Base-by-base conservation (phyloP, 2,888 invertebrate genomes). In the Nomada ferruginata region DNA sequence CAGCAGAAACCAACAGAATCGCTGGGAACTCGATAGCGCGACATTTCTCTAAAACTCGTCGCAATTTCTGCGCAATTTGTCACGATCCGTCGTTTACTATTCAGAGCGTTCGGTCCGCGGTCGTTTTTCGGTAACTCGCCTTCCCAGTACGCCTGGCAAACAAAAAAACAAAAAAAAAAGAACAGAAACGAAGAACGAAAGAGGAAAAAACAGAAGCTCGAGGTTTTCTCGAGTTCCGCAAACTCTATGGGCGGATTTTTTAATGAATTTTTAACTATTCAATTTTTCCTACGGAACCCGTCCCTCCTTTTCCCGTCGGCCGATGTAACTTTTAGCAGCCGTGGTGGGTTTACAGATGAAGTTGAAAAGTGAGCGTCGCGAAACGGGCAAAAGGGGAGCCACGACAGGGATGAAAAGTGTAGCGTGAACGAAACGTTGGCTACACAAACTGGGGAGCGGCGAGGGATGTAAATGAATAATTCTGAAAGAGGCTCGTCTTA, bases 231-330 rank as follows among this genome's bases (percentile, higher is more conserved):
- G 10, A 26, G 26, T 26, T 50, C 18, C 77, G 50, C 15, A 47
- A 47, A 47, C 47, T 36, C 59, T 26, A 68, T 72, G 70, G 80
- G 82, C 87, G 84, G 82, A 85, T 89, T 87, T 85, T 77, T 87
- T 79, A 87, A 91, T 92, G 90, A 91, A 92, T 92, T 91, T 91
- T 91, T 91, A 92, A 92, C 85, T 87, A 86, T 87, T 90, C 88
- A 91, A 91, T 91, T 92, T 92, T 91, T 91, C 74, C 80, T 72
- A 69, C 81, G 50, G 68, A 77, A 57, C 57, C 29, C 10, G 0
- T 15, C 64, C 47, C 20, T 18, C 20, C 44, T 20, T 29, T 60
- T 44, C n/a, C 63, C 59, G 50, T 29, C 42, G 60, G 42, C 18
- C 66, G 72, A 82, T 84, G 84, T 87, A 87, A 86, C 83, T 87